Evolutionary conservation across 1,140 invertebrate genomes (phyloP), one percentile per base, ranked within the genome.

Genomic region (Aphelenchoides fujianensis): DNA sequence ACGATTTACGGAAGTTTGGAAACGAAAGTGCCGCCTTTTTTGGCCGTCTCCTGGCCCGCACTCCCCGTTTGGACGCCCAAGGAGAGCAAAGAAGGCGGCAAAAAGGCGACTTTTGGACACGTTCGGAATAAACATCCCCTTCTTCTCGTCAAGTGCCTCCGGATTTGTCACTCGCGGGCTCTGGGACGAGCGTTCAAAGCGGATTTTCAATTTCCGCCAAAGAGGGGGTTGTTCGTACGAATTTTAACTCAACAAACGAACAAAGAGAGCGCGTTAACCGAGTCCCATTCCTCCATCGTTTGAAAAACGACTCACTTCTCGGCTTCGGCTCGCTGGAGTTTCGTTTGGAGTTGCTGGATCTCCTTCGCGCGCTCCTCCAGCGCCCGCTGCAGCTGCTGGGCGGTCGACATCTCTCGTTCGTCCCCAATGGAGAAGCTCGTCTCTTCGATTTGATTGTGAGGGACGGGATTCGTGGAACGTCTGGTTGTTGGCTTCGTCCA

Each of bases 331-430:
- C 36, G 63, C 1, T 37, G 63, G 2, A 66, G 0, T 66, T 66
- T 66, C 36, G 37, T 66, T 66, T 66, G 63, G 27, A 66, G 7
- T 30, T 66, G 32, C 7, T 34, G 12, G 34, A 66, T 66, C 31
- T 66, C 63, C 53, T 66, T 66, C 2, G 63, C 63, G 37, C 63
- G 27, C 36, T 66, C 63, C 31, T 66, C 63, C 27, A 66, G 63
- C 0, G 63, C 63, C n/a, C 34, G 27, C 41, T 48, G 41, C 41
- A 48, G 41, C 23, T 48, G 41, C 23, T 48, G 41, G 23, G 41
- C 41, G 41, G 41, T 48, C 41, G 41, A 48, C 41, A 48, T 48
- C 12, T 48, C 23, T 48, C 12, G n/a, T n/a, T 48, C 41, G 41
- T 48, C 41, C 41, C 23, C 41, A 48, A 48, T n/a, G n/a, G n/a